phyloP scores from a whole-genome alignment of 2,797 vertebrate species.

The Hippocampus kuda region DNA sequence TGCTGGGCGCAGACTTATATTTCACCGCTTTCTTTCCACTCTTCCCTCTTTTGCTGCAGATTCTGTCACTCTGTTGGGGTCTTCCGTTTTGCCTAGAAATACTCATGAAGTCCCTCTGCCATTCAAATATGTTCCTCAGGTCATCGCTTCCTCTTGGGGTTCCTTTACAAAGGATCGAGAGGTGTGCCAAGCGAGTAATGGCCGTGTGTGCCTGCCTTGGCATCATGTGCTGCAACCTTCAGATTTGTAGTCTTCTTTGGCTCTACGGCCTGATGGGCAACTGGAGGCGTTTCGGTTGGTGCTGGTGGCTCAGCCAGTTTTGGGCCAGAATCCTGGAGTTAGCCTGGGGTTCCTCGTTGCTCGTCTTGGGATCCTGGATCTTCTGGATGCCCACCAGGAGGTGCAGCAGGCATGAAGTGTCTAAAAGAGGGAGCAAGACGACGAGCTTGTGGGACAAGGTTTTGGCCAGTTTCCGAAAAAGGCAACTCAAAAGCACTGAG shows the following conservation, averaged over 20 bases:
- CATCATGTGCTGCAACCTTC: slow-evolving; percentile 72
- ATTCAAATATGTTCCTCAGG: slow-evolving; percentile 33
- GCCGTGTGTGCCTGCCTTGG: slow-evolving; percentile 65
- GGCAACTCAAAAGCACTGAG: slow-evolving; percentile 38
- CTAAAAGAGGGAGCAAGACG: slow-evolving; percentile 14
- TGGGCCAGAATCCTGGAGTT: slow-evolving; percentile 78
- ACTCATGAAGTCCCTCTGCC: slow-evolving; percentile 57
- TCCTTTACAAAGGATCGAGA: slow-evolving; percentile 50
- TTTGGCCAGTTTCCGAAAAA: slow-evolving; percentile 55
- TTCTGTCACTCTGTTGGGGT: slow-evolving; percentile 70
- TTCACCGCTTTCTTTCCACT: slow-evolving; percentile 54
- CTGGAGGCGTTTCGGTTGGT: slow-evolving; percentile 71
- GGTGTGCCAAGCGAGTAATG: slow-evolving; percentile 52
- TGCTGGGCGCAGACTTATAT: slow-evolving; percentile 68
- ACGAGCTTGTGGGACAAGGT: slow-evolving; percentile 66
- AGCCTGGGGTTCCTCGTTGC: slow-evolving; percentile 66
- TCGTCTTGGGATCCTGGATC: slow-evolving; percentile 63
- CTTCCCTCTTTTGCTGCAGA: slow-evolving; percentile 70
- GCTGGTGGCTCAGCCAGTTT: slow-evolving; percentile 81
- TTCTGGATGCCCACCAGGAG: slow-evolving; percentile 55
- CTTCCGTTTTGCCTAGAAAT: slow-evolving; percentile 60
- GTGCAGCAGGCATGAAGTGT: slow-evolving; percentile 20
- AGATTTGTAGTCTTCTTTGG: slow-evolving; percentile 77
- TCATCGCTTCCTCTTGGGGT: slow-evolving; percentile 46
- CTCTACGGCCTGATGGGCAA: slow-evolving; percentile 72